Evolutionary conservation across 2,113 vertebrate genomes (phyloP), one percentile per base, ranked within the genome.

Genomic region (Microcebus jonahi): DNA sequence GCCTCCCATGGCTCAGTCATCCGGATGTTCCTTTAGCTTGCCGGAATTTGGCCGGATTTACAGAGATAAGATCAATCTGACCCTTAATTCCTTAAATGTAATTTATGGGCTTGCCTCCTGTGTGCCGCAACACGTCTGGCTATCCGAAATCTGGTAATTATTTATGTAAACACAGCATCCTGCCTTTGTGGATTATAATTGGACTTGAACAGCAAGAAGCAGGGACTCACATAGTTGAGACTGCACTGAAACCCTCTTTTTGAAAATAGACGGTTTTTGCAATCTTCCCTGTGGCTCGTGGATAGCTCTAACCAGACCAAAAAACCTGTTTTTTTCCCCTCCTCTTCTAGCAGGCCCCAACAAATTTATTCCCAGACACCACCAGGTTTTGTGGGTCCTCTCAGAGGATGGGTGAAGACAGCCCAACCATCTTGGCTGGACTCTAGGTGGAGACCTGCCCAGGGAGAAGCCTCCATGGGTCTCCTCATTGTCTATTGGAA

Each of bases 21-120:
- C 97, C 85, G 90, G 95, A 98, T 97, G 96, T 87, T 63, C 79
- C 97, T 75, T 88, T 90, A 96, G 88, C 93, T 94, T 55, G 57
- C 85, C 12, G 79, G 96, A 91, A 97, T 97, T 77, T 36, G 73
- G 94, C 89, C 23, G 29, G 95, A 90, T 96, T 94, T 95, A 83
- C 75, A 63, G 95, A 98, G 97, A 98, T 97, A 97, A 97, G n/a
- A 97, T 97, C 97, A 96, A 96, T 81, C 94, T 96, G 97, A 98
- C 97, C 97, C 94, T 97, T 97, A 97, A 98, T 95, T 98, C 97
- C 96, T 77, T 59, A 90, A 87, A 96, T 94, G 94, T 94, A 97
- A 97, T 97, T 98, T 97, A 95, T 91, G 93, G 97, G 97, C 97
- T 97, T 95, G 97, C 95, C 97, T 97, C 95, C 77, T 92, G 91